A percentile compares a stretch with the other conserved stretches of the same genome.
phyloP scores from a whole-genome alignment of 2,888 invertebrate species.

The Pterobdella sp. region DNA sequence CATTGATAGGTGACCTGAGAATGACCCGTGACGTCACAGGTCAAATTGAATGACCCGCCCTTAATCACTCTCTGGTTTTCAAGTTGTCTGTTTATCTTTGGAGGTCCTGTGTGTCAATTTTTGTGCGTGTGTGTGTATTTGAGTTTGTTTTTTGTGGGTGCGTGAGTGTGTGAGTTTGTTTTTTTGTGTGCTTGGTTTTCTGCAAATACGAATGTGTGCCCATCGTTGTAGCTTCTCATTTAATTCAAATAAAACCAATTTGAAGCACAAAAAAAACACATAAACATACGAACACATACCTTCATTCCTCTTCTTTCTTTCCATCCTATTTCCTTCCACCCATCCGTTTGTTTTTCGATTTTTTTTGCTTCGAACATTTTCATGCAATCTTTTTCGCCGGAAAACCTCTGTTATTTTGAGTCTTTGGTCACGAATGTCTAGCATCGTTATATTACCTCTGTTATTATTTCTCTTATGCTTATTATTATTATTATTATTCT shows the following conservation, averaged over 20 bases:
- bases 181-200: not conserved
- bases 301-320: not conserved
- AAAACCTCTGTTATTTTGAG: too few relatives aligned
- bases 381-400: not conserved
- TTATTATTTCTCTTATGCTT: too few relatives aligned
- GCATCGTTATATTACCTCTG: too few relatives aligned
- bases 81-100: not conserved
- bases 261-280: not conserved
- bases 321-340: not conserved
- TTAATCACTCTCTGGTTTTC: not conserved
- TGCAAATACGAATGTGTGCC: not conserved
- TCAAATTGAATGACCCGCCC: not conserved
- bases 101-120: not conserved
- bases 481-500: too few relatives aligned
- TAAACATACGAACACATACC: not conserved
- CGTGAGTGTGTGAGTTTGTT: conserved; percentile 4
- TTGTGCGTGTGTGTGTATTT: conserved; percentile 15
- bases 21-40: not conserved
- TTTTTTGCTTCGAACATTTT: not conserved
- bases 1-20: not conserved
- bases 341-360: not conserved
- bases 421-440: too few relatives aligned
- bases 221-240: not conserved
- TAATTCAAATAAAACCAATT: not conserved
- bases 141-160: not conserved